Percentiles rank a stretch among this genome's conserved stretches.
Evolutionary conservation across 2,113 vertebrate genomes (phyloP).

Genomic region (Macaca mulatta): DNA sequence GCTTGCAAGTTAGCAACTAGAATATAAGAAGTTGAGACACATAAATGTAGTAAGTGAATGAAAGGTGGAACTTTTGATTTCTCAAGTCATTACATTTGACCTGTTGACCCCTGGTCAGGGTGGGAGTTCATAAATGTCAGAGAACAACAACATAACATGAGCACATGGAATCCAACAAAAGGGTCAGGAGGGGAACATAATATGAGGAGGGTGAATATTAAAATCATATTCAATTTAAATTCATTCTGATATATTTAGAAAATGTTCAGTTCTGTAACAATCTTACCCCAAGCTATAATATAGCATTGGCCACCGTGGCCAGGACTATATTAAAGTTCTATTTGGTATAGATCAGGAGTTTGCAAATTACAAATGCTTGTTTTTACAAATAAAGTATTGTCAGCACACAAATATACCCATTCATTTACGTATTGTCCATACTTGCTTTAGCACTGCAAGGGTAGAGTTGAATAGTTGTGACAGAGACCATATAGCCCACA

Average conservation of each 20-base stretch:
- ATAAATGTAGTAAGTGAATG: conserved; percentile 73
- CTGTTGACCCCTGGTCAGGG: conserved; percentile 42
- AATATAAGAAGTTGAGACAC: conserved; percentile 66
- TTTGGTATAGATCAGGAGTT: background rate
- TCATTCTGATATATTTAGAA: background rate
- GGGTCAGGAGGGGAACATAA: background rate
- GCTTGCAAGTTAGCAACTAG: conserved; percentile 56
- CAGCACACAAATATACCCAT: background rate
- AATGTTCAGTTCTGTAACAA: background rate
- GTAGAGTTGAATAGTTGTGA: background rate
- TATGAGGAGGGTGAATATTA: background rate
- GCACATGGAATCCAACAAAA: background rate
- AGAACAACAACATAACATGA: background rate
- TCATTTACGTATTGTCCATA: background rate
- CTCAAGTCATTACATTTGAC: conserved; percentile 68
- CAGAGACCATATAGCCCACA: background rate
- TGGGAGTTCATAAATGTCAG: conserved; percentile 74
- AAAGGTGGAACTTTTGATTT: conserved; percentile 69
- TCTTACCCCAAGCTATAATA: background rate
- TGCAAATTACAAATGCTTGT: background rate
- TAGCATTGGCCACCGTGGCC: background rate
- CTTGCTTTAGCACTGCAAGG: background rate
- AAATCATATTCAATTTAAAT: background rate
- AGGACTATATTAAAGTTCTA: background rate
- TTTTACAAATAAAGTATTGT: conserved; percentile 19